A percentile compares a stretch with the other conserved stretches of the same genome.
Evolutionary conservation across 1,140 invertebrate genomes (phyloP).

Genomic region (Aphis gossypii): DNA sequence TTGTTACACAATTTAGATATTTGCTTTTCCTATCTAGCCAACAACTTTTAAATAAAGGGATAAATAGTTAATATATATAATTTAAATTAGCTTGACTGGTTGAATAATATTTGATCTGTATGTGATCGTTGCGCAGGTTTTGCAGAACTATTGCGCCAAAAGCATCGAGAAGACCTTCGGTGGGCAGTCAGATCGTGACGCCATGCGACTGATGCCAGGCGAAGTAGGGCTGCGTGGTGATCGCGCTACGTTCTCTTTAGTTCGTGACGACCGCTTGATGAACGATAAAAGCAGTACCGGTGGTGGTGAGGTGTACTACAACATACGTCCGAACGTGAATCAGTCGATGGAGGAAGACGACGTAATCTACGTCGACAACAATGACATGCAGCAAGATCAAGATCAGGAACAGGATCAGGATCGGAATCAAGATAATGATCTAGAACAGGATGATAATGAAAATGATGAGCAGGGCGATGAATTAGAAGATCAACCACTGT

Average conservation of each 20-base stretch:
- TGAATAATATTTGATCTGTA: neutral
- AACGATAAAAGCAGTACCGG: neutral
- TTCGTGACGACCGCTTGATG: neutral
- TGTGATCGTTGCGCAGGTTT: neutral
- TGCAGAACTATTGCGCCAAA: neutral
- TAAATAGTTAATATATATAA: neutral
- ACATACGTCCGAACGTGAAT: neutral
- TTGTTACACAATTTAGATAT: neutral
- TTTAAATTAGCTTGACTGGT: neutral
- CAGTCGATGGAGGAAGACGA: neutral
- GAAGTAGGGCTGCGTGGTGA: constrained; percentile 12
- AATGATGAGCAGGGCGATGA: neutral
- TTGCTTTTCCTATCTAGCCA: neutral
- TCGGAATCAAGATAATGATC: neutral
- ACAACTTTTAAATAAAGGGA: neutral
- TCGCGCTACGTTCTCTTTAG: neutral
- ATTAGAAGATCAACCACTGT: neutral
- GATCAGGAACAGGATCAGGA: neutral
- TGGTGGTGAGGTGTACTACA: neutral
- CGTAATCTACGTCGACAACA: neutral
- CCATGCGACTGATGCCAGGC: neutral
- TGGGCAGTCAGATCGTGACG: neutral
- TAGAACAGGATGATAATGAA: neutral
- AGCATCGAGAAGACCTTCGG: neutral
- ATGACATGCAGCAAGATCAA: neutral